Conservation (phyloP, 2,113 vertebrate genomes). For the Mola mola region DNA sequence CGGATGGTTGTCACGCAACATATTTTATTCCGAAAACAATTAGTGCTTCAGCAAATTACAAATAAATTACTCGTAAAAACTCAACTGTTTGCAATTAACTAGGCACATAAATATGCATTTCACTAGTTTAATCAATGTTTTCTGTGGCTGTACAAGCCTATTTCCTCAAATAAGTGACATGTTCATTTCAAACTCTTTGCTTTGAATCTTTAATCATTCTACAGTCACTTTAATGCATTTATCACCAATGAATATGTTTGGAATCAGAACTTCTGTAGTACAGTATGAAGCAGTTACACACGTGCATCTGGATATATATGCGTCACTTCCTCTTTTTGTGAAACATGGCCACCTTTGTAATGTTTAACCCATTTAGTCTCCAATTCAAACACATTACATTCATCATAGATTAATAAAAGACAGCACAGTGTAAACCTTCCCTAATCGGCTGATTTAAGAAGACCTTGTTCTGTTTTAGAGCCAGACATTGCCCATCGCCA, state of each 20-base stretch:
- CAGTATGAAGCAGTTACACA: not conserved
- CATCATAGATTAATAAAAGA: slow-evolving; percentile 32
- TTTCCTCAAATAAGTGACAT: not conserved
- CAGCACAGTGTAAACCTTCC: slow-evolving; percentile 40
- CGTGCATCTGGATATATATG: no score
- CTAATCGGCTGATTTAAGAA: slow-evolving; percentile 50
- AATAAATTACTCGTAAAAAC: not conserved
- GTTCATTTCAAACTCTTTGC: not conserved
- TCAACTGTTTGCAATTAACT: not conserved
- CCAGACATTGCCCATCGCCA: slow-evolving; percentile 57
- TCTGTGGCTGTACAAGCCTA: no score
- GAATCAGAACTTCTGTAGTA: not conserved
- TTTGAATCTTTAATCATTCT: no score
- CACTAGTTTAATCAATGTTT: not conserved
- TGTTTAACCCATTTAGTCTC: slow-evolving; percentile 20
- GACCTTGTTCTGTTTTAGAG: slow-evolving; percentile 39
- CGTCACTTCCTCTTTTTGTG: not conserved
- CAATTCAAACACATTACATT: slow-evolving; percentile 15
- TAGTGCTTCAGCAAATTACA: not conserved
- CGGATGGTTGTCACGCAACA: not conserved
- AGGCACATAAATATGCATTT: not conserved
- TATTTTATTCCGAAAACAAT: not conserved
- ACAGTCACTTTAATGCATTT: no score
- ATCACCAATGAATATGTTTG: not conserved
- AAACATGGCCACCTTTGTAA: slow-evolving; percentile 1